phyloP scores from a whole-genome alignment of 2,797 vertebrate genomes.

The Lophius americanus region DNA sequence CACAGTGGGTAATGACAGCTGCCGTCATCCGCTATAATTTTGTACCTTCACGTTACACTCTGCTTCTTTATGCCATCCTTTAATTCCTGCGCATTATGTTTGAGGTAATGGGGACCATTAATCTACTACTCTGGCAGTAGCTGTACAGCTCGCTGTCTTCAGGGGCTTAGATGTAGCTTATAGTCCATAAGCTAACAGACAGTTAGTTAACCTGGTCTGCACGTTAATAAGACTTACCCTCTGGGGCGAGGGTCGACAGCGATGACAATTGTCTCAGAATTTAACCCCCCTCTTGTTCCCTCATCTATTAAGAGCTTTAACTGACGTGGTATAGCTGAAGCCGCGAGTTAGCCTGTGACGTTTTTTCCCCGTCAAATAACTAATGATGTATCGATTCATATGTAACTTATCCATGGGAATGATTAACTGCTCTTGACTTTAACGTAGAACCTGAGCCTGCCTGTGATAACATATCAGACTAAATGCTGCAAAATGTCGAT shows the following conservation, averaged over 20 bases:
- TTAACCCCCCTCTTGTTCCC: background rate
- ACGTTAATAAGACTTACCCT: background rate
- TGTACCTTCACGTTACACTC: background rate
- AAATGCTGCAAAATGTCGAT: too few species aligned
- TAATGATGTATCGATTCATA: background rate
- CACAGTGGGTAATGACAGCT: conserved; percentile 34
- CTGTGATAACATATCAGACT: too few species aligned
- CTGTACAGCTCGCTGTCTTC: background rate
- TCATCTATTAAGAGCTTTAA: background rate
- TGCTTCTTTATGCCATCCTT: conserved; percentile 48
- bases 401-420: background rate
- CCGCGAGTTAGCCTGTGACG: conserved; percentile 29
- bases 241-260: background rate
- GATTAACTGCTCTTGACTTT: background rate
- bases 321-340: background rate
- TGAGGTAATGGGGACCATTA: conserved; percentile 57
- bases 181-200: conserved; percentile 16
- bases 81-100: conserved; percentile 50
- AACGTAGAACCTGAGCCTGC: too few species aligned
- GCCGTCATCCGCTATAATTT: conserved; percentile 6
- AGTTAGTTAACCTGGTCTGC: background rate
- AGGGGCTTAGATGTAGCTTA: conserved; percentile 7
- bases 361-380: background rate
- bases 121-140: background rate
- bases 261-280: background rate